These are phyloP conservation scores for Psephotus haematonotus DNA, from an alignment of 2,113 vertebrate genomes.

Conservation along the genomic window DNA sequence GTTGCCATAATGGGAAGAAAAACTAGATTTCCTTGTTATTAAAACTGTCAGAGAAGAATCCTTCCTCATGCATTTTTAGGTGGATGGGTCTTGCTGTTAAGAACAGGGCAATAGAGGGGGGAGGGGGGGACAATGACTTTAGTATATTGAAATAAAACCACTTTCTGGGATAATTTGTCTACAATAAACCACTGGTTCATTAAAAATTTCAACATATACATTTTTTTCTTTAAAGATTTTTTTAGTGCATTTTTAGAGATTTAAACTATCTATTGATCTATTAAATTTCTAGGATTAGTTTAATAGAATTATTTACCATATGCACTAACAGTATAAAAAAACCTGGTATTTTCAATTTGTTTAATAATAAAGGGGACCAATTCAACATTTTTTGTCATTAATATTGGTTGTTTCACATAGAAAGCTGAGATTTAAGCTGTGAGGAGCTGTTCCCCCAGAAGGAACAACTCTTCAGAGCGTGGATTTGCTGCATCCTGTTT, in stretches of 20 bases:
- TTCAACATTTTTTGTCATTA: not conserved
- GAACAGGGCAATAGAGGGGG: not conserved
- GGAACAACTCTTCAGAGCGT: fast-evolving
- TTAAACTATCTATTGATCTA: not conserved
- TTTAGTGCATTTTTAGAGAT: not conserved
- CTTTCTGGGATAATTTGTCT: not conserved
- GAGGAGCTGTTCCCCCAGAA: not conserved
- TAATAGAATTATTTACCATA: not conserved
- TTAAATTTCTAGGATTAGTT: not conserved
- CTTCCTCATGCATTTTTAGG: not conserved
- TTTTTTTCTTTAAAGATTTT: not conserved
- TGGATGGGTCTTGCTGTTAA: not conserved
- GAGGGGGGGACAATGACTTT: not conserved
- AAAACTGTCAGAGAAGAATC: not conserved
- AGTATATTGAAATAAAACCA: not conserved
- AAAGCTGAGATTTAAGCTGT: not conserved
- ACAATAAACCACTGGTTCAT: not conserved
- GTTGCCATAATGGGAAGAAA: not conserved
- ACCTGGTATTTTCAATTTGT: not conserved
- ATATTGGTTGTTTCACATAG: not conserved
- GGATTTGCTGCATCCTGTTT: not conserved
- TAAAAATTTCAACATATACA: not conserved
- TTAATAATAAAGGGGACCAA: not conserved
- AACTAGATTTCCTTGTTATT: not conserved
- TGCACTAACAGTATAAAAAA: not conserved